phyloP scores from a whole-genome alignment of 2,797 vertebrate genomes.

The Petrocephalus sullivani region DNA sequence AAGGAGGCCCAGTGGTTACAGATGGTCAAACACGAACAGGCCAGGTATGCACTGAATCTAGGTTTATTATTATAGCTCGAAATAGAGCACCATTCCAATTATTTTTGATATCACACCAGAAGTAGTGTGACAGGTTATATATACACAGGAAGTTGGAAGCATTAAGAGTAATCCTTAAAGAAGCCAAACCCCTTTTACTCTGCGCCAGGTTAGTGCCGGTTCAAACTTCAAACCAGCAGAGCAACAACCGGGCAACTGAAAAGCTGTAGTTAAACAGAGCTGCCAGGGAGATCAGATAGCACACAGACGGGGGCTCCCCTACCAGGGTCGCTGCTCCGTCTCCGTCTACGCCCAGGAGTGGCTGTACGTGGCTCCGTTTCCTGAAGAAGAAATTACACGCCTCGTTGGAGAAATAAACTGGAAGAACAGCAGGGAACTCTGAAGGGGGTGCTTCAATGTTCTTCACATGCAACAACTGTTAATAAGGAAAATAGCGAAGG shows the following conservation, averaged over 20 bases:
- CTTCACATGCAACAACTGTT: not conserved
- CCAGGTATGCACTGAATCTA: not conserved
- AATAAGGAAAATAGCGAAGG: not conserved
- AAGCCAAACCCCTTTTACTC: not conserved
- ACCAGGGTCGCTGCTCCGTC: conserved; percentile 47
- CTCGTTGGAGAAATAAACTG: conserved; percentile 7
- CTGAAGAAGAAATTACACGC: conserved; percentile 28
- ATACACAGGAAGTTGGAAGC: not conserved
- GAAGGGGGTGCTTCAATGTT: not conserved
- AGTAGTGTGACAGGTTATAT: not conserved
- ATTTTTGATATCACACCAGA: not conserved
- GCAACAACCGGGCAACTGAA: not conserved
- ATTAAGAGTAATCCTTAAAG: not conserved
- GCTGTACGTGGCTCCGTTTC: conserved; percentile 31
- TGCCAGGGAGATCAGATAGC: conserved; percentile 27
- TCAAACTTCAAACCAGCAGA: not conserved
- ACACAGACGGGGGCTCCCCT: not conserved
- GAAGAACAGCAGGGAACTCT: not conserved
- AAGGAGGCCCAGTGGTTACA: not conserved
- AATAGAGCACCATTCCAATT: not conserved
- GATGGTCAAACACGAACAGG: not conserved
- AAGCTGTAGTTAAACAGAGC: conserved; percentile 1
- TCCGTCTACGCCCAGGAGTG: conserved; percentile 40
- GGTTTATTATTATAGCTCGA: not conserved
- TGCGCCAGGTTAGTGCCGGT: not conserved